These are phyloP conservation scores for Rhynchonycteris naso DNA, from an alignment of 2,797 vertebrate species.

Conservation along the genomic window DNA sequence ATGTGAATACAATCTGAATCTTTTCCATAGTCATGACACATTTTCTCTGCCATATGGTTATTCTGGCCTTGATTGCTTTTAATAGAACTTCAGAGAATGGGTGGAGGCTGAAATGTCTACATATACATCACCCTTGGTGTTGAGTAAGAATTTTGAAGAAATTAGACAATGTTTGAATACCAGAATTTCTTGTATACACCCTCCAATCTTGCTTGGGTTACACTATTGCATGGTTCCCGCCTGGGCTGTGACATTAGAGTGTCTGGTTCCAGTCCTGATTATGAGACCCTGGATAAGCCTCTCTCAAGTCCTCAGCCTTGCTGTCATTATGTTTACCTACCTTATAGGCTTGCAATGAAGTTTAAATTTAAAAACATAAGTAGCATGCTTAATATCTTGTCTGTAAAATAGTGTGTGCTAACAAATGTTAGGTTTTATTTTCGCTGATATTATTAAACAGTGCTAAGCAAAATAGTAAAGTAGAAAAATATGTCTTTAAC, in stretches of 20 bases:
- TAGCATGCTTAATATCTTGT: neutral
- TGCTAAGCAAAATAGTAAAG: neutral
- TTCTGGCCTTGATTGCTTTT: constrained; percentile 43
- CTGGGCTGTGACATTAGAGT: neutral
- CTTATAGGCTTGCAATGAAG: neutral
- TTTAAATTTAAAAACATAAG: neutral
- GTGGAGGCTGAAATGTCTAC: constrained; percentile 49
- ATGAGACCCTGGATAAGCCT: neutral
- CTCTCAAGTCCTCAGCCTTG: neutral
- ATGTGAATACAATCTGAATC: neutral
- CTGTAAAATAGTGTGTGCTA: neutral
- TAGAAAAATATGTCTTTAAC: neutral
- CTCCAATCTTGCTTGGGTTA: neutral
- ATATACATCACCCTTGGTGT: constrained; percentile 19
- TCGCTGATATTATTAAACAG: neutral
- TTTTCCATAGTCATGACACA: constrained; percentile 27
- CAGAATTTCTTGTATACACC: constrained; percentile 31
- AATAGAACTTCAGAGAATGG: constrained; percentile 67
- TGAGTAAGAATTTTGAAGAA: constrained; percentile 30
- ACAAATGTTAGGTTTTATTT: neutral
- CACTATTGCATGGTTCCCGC: accelerated
- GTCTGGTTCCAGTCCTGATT: too few species aligned
- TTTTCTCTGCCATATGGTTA: neutral
- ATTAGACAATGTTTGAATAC: neutral
- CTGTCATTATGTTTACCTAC: too few species aligned